phyloP scores from a whole-genome alignment of 2,797 vertebrate genomes.

The Otolemur crassicaudatus region DNA sequence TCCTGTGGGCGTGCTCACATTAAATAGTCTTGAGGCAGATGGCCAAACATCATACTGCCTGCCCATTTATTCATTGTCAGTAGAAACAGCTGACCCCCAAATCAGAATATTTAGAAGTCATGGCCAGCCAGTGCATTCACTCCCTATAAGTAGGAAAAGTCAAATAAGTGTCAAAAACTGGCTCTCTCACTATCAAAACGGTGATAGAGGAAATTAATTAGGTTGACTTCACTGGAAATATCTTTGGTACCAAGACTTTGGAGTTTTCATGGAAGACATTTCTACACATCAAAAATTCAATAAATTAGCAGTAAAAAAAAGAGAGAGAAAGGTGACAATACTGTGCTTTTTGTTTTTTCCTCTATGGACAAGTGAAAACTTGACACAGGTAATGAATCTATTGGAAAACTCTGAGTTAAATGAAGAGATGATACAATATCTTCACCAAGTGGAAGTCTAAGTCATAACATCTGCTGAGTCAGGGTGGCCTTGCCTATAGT shows the following conservation, averaged over 20 bases:
- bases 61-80: not conserved
- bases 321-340: not conserved
- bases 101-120: not conserved
- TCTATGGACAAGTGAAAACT: not conserved
- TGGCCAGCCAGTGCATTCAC: not conserved
- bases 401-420: not conserved
- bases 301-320: not conserved
- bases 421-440: not conserved
- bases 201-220: not conserved
- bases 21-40: not conserved
- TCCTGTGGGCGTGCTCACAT: not conserved
- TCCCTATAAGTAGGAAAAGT: not conserved
- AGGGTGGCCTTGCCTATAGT: not conserved
- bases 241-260: not conserved
- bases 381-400: not conserved
- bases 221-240: not conserved
- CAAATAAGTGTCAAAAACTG: not conserved
- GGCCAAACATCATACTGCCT: not conserved
- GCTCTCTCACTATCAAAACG: not conserved
- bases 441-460: not conserved
- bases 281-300: not conserved
- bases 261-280: conserved; percentile 13
- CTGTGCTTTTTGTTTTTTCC: not conserved
- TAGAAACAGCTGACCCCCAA: not conserved
- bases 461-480: not conserved